Conservation (phyloP, 2,113 vertebrate genomes). For the Tursiops truncatus region DNA sequence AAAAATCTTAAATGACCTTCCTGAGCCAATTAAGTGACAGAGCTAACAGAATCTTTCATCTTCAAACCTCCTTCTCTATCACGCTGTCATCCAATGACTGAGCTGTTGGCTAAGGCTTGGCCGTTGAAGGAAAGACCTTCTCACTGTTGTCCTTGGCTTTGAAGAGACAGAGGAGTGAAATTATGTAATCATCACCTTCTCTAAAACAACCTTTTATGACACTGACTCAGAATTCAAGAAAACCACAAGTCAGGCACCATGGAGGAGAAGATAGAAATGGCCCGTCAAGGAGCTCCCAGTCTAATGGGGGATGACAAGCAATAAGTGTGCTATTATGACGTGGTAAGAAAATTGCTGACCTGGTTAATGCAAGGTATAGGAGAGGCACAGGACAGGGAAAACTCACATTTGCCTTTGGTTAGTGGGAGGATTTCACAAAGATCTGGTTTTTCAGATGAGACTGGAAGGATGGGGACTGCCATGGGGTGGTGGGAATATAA, state of each 20-base stretch:
- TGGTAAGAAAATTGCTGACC: neutral
- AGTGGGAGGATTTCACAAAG: neutral
- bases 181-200: neutral
- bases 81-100: neutral
- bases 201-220: neutral
- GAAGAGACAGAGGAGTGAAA: neutral
- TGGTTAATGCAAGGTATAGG: neutral
- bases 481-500: neutral
- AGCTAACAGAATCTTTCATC: slow-evolving; percentile 33
- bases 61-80: neutral
- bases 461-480: neutral
- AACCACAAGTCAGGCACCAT: neutral
- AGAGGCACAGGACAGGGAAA: neutral
- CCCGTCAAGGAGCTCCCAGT: neutral
- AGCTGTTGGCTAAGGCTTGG: neutral
- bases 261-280: neutral
- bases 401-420: no score
- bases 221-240: slow-evolving; percentile 3
- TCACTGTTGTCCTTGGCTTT: slow-evolving; percentile 3
- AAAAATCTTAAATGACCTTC: neutral
- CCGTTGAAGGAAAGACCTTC: neutral
- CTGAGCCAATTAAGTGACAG: neutral
- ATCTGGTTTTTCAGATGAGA: neutral
- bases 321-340: neutral
- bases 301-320: neutral